A percentile compares a stretch with the other conserved stretches of the same genome.
Conservation (phyloP, 2,113 vertebrate genomes). For the Bufo bufo region DNA sequence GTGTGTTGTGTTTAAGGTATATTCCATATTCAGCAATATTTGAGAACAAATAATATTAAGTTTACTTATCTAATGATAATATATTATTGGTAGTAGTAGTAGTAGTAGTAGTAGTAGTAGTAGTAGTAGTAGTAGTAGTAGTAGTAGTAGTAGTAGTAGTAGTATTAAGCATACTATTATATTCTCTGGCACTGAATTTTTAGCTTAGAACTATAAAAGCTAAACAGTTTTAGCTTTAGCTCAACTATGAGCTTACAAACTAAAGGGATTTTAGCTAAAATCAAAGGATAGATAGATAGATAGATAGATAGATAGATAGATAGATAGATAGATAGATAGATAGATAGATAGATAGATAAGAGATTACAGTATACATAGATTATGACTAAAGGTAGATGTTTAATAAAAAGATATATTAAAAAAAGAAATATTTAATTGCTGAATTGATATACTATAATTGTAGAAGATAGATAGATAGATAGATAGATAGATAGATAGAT, state of each 20-base stretch:
- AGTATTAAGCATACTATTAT: background rate
- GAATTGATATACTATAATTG: background rate
- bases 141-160: no score
- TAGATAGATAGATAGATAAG: slow-evolving; percentile 53
- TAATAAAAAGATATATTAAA: background rate
- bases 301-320: slow-evolving; percentile 68
- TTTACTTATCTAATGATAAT: no score
- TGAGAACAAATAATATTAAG: background rate
- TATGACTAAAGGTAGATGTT: background rate
- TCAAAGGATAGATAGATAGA: background rate
- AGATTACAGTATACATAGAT: background rate
- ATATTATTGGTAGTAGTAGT: no score
- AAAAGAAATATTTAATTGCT: slow-evolving; percentile 44
- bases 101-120: no score
- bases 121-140: no score
- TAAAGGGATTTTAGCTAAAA: background rate
- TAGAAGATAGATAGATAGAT: slow-evolving; percentile 58
- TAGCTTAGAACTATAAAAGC: no score
- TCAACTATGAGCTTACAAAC: background rate
- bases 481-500: slow-evolving; percentile 72
- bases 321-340: slow-evolving; percentile 69
- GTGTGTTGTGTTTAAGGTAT: background rate
- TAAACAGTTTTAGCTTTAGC: no score
- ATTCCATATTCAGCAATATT: background rate
- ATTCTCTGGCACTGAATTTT: background rate